These are phyloP conservation scores for Brachyopa scutellaris DNA, from an alignment of 2,888 invertebrate species.

Conservation along the genomic window DNA sequence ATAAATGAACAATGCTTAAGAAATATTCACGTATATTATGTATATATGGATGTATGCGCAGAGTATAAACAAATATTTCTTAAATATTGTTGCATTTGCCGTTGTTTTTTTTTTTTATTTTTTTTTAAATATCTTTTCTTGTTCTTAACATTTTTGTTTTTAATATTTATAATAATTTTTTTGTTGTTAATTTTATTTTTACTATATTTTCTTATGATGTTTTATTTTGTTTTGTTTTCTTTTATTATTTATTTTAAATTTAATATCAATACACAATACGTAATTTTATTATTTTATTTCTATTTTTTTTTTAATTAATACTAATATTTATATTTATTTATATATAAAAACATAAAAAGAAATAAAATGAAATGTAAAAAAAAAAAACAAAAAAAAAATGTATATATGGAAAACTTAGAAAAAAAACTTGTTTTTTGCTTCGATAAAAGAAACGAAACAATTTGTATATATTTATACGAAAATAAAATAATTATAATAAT, in stretches of 20 bases:
- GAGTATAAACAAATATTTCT: slow-evolving; percentile 71
- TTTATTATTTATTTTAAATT: slow-evolving; percentile 71
- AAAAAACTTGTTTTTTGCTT: slow-evolving; percentile 27
- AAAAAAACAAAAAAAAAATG: slow-evolving; percentile 22
- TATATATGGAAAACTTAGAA: slow-evolving; percentile 9
- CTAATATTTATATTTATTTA: slow-evolving; percentile 77
- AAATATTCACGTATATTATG: slow-evolving; percentile 64
- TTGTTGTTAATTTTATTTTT: slow-evolving; percentile 73
- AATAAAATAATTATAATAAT: slow-evolving; percentile 41
- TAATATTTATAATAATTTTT: slow-evolving; percentile 64
- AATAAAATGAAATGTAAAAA: slow-evolving; percentile 52
- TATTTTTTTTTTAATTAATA: slow-evolving; percentile 76
- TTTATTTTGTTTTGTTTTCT: slow-evolving; percentile 71
- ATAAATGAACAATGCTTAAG: slow-evolving; percentile 37
- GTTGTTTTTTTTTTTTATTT: slow-evolving; percentile 48
- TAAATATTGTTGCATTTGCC: slow-evolving; percentile 73
- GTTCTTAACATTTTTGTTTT: slow-evolving; percentile 63
- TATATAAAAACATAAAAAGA: slow-evolving; percentile 74
- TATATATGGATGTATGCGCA: slow-evolving; percentile 42
- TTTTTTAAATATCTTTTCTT: slow-evolving; percentile 73
- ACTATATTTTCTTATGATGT: slow-evolving; percentile 50
- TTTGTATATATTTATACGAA: slow-evolving; percentile 45
- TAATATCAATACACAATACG: slow-evolving; percentile 71
- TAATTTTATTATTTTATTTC: slow-evolving; percentile 73
- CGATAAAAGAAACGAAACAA: slow-evolving; percentile 50